Base-by-base conservation (phyloP, 37 sponge, comb jelly and placozoan species). In the Bolinopsis microptera region DNA sequence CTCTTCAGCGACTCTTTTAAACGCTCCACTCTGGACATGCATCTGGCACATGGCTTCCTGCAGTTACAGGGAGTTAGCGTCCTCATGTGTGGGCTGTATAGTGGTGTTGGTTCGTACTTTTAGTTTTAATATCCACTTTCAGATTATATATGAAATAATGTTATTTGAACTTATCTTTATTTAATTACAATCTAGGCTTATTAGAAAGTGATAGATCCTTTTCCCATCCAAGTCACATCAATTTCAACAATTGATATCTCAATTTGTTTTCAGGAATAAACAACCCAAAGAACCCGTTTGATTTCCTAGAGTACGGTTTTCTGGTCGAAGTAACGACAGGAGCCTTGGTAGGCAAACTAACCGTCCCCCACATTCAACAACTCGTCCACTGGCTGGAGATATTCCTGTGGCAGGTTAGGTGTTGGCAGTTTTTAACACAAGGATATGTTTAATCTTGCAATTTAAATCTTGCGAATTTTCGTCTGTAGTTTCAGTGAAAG, bases 251-350 rank as follows among this genome's bases (percentile, higher is more conserved):
- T 48, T 48, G 61, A 48, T 48, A 48, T 48, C 13, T 48, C n/a
- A n/a, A n/a, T n/a, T n/a, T n/a, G n/a, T n/a, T n/a, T n/a, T n/a
- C 90, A 86, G 90, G 90, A 39, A 39, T 86, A 0, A 34, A 86
- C 48, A 86, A 86, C 61, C 90, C 90, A 0, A 86, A 86, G 90
- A 86, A 86, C 61, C 90, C 90, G 48, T 86, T 86, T 23, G 90
- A 86, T 28, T 86, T 86, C 61, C 61, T 86, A 25, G 90, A 86
- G 90, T 86, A 86, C 61, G 90, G 48, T 3, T 86, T 86, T 40
- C 41, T 86, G 61, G 90, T 86, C 0, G 90, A 86, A 25, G 90
- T 86, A 0, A 41, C 41, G 0, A 41, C 61, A 3, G 90, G 90
- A 40, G 31, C 90, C 2, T 16, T 86, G 1, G 90, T 86, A 9